These are phyloP conservation scores for Drosophila infuscata DNA, from an alignment of 2,888 invertebrate genomes.

Conservation along the genomic window DNA sequence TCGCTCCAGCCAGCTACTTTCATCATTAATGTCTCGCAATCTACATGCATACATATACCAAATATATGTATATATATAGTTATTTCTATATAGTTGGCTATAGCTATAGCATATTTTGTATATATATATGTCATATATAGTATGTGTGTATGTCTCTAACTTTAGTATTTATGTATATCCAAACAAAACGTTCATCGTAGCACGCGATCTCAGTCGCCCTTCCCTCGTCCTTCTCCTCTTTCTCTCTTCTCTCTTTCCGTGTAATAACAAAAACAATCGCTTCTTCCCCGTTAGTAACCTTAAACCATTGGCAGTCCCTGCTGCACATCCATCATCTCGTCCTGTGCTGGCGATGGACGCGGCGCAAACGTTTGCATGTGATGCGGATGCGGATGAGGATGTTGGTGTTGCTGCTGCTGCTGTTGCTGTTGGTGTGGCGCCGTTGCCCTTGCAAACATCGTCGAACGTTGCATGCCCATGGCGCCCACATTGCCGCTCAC, in stretches of 20 bases:
- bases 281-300: conserved; percentile 47
- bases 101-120: conserved; percentile 41
- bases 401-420: conserved; percentile 12
- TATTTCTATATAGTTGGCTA: conserved; percentile 48
- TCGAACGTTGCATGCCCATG: conserved; percentile 73
- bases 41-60: conserved; percentile 28
- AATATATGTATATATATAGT: conserved; percentile 15
- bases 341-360: conserved; percentile 85
- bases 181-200: conserved; percentile 55
- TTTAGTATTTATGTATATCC: conserved; percentile 57
- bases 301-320: conserved; percentile 88
- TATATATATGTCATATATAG: conserved; percentile 43
- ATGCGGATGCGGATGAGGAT: conserved; percentile 68
- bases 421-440: conserved; percentile 76
- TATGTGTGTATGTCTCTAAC: conserved; percentile 50
- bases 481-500: conserved; percentile 56
- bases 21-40: conserved; percentile 17
- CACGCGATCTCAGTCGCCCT: conserved; percentile 14
- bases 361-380: conserved; percentile 84
- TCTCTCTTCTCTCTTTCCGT: conserved; percentile 1
- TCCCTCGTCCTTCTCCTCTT: neutral
- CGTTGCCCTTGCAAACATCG: conserved; percentile 81
- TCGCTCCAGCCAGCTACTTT: conserved; percentile 37
- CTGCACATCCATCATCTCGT: conserved; percentile 89
- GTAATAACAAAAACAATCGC: conserved; percentile 53